Evolutionary conservation across 2,113 vertebrate genomes (phyloP), one percentile per base, ranked within the genome.

Genomic region (Tympanuchus pallidicinctus): DNA sequence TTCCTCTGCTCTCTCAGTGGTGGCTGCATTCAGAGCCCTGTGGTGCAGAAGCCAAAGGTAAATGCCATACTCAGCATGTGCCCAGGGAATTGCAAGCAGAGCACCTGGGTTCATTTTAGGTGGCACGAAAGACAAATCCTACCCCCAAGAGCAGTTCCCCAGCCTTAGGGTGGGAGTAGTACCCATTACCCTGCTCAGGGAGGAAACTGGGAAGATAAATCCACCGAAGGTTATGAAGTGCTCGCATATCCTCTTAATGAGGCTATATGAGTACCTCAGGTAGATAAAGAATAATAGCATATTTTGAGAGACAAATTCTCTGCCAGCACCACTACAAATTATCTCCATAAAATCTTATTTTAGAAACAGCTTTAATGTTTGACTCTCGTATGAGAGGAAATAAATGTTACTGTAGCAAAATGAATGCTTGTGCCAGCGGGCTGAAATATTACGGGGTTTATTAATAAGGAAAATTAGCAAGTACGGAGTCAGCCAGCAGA

Each of bases 301-400:
- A 60, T 92, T 93, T 86, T 74, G 47, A 85, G 85, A 91, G 86
- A 95, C 43, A 88, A 81, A 94, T 61, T 69, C 72, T 89, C 75
- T 83, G 61, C 72, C 91, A 84, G 43, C 22, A 82, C 75, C 64
- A 52, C 50, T 1, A 5, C 65, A 81, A 91, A 94, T 96, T 82
- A 73, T 82, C 74, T 82, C 81, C 36, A 70, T 92, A 94, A 95
- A 96, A 92, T 87, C 91, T 93, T 94, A 74, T 86, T 95, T 95
- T 94, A 93, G 94, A 94, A 88, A 47, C 71, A 91, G 60, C 59
- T 89, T 93, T 91, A 87, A 89, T 85, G 91, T 88, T 87, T 92
- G 92, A 93, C 86, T 88, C 70, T 69, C 45, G 57, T 73, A 71
- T 80, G 71, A 89, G 89, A 82, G 60, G 89, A 93, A 93, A 89